phyloP scores from a whole-genome alignment of 1,140 invertebrate genomes.

The Drosophila malerkotliana region DNA sequence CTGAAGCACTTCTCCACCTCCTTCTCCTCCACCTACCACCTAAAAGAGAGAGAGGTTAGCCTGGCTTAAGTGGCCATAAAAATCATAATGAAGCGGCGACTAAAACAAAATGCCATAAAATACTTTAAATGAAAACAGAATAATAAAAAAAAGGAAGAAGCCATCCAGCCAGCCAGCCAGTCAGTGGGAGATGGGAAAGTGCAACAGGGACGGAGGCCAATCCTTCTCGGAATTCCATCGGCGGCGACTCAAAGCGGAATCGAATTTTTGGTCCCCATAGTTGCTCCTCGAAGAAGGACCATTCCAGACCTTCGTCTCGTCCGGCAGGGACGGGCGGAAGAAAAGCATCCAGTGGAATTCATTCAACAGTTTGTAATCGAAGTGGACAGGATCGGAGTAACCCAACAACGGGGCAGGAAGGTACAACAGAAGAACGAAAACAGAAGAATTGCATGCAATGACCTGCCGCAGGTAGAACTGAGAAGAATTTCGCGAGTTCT shows the following conservation, averaged over 20 bases:
- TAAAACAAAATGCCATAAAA: constrained; percentile 81
- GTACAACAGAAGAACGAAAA: constrained; percentile 5
- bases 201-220: constrained; percentile 37
- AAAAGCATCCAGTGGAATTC: constrained; percentile 61
- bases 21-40: neutral
- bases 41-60: constrained; percentile 11
- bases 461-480: constrained; percentile 40
- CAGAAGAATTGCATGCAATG: constrained; percentile 53
- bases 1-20: constrained; percentile 5
- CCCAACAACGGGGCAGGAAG: neutral
- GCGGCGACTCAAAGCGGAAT: constrained; percentile 60
- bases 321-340: neutral
- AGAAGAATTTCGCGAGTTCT: constrained; percentile 52
- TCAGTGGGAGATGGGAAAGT: constrained; percentile 3
- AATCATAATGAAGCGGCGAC: constrained; percentile 81
- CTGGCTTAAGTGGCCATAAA: constrained; percentile 70
- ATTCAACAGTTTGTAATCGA: constrained; percentile 80
- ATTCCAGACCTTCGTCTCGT: constrained; percentile 2
- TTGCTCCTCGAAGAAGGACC: constrained; percentile 1
- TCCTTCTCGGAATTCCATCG: constrained; percentile 77
- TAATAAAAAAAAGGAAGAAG: constrained; percentile 27
- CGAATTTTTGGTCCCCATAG: constrained; percentile 23
- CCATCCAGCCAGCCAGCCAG: neutral
- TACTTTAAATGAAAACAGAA: constrained; percentile 73
- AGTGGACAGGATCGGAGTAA: constrained; percentile 32